Conservation (phyloP, 1,140 invertebrate genomes). For the Drosophila grimshawi region DNA sequence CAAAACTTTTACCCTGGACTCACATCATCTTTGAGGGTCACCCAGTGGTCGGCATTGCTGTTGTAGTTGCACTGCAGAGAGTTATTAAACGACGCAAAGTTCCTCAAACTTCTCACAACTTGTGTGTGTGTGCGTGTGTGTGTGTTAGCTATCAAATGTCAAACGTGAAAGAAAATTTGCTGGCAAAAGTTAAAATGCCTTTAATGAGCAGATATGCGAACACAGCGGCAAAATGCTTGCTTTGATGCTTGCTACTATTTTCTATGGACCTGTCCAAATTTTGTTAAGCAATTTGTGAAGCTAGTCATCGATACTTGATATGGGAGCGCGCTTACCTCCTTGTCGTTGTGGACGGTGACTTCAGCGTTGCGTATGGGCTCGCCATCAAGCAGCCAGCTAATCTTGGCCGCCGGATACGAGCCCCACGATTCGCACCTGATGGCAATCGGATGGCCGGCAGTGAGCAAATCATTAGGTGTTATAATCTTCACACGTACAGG, state of each 20-base stretch:
- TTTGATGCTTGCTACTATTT: slow-evolving; percentile 15
- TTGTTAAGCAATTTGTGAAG: slow-evolving; percentile 41
- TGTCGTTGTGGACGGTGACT: slow-evolving; percentile 82
- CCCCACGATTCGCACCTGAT: slow-evolving; percentile 89
- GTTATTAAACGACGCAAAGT: slow-evolving; percentile 59
- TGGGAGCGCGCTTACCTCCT: slow-evolving; percentile 67
- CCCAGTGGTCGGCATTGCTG: slow-evolving; percentile 49
- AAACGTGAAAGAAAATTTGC: slow-evolving; percentile 64
- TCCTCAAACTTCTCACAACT: slow-evolving; percentile 16
- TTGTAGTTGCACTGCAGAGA: slow-evolving; percentile 43
- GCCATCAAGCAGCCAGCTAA: slow-evolving; percentile 89
- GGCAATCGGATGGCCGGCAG: slow-evolving; percentile 87
- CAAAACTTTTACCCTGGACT: slow-evolving; percentile 58
- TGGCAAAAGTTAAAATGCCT: slow-evolving; percentile 56
- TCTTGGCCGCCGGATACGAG: slow-evolving; percentile 89
- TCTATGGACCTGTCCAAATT: slow-evolving; percentile 17
- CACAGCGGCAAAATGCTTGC: slow-evolving; percentile 28
- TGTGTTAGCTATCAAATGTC: slow-evolving; percentile 72
- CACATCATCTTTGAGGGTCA: slow-evolving; percentile 62
- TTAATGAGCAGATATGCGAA: slow-evolving; percentile 30
- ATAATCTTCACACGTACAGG: slow-evolving; percentile 89
- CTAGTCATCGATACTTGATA: slow-evolving; percentile 30
- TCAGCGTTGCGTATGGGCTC: slow-evolving; percentile 86
- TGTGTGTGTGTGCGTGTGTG: slow-evolving; percentile 7
- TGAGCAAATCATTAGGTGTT: slow-evolving; percentile 87